Base-by-base conservation (phyloP, 1,140 invertebrate genomes). In the Drosophila sucinea region DNA sequence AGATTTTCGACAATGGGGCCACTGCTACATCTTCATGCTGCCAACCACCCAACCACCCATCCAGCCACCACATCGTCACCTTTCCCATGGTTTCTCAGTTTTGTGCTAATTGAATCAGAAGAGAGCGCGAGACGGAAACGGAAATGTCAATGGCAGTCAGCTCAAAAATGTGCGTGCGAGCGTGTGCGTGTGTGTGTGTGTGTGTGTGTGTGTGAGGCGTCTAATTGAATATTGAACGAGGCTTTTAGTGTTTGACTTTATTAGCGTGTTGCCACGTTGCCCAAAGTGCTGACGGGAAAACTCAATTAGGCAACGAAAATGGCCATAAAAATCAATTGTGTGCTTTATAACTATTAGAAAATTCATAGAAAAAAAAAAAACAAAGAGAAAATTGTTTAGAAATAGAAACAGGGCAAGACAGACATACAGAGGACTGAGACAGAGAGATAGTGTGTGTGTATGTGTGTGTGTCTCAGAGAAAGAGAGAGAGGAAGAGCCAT, bases 141-240 rank as follows among this genome's bases (percentile, higher is more conserved):
- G 69, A 86, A 82, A 86, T 79, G 83, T 87, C 83, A 87, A 82
- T 82, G 83, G 76, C 83, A 82, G 82, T 58, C 7, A 25, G 8
- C 65, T 87, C 70, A 87, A 86, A 86, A 87, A 86, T 81, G 65
- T 61, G 60, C 38, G 47, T 60, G 30, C 61, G 38, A 8, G 29
- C 70, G 61, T 17, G 33, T 17, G 51, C 40, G 47, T 54, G 23
- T 56, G 47, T 64, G 51, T 60, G 66, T 27, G 58, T 44, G 68
- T 56, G 67, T 41, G 63, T 58, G 63, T 44, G 73, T 67, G 57
- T 62, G 75, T 76, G 66, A 67, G 63, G 65, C 63, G 64, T 76
- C 70, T 87, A 89, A 87, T 89, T 87, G 84, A 87, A 87, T 87
- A 87, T 87, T 83, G 84, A 87, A 89, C 77, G 80, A 87, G 84